Percentiles rank a stretch among this genome's conserved stretches.
phyloP scores from a whole-genome alignment of 2,888 invertebrate species.

The Lepidocyrtoides sp. region DNA sequence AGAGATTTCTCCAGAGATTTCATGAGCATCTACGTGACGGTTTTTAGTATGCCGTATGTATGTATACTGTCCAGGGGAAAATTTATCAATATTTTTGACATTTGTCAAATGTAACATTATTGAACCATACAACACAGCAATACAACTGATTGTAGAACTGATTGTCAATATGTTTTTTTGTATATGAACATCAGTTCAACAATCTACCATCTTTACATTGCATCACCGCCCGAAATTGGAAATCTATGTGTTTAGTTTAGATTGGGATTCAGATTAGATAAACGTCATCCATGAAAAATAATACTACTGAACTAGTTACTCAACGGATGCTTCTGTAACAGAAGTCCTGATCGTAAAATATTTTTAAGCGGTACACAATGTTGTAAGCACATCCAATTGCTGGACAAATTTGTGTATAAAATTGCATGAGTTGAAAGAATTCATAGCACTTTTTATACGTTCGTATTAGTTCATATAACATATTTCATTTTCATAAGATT shows the following conservation, averaged over 20 bases:
- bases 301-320: not conserved
- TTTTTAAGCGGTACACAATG: too few species aligned
- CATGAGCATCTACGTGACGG: not conserved
- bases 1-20: not conserved
- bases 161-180: not conserved
- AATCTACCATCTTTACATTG: not conserved
- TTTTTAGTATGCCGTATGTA: not conserved
- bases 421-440: too few species aligned
- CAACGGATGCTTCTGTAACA: too few species aligned
- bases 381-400: too few species aligned
- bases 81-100: not conserved
- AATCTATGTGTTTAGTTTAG: slow-evolving; percentile 6
- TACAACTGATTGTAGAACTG: not conserved
- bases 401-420: too few species aligned
- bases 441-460: too few species aligned
- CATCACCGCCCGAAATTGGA: not conserved
- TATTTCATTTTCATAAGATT: too few species aligned
- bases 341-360: too few species aligned
- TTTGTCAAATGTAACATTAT: not conserved
- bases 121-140: not conserved
- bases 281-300: slow-evolving; percentile 13
- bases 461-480: too few species aligned
- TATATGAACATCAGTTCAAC: not conserved
- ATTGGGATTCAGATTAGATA: slow-evolving; percentile 15
- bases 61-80: too few species aligned